Conservation (phyloP, 2,113 vertebrate genomes). For the Narcine bancroftii region DNA sequence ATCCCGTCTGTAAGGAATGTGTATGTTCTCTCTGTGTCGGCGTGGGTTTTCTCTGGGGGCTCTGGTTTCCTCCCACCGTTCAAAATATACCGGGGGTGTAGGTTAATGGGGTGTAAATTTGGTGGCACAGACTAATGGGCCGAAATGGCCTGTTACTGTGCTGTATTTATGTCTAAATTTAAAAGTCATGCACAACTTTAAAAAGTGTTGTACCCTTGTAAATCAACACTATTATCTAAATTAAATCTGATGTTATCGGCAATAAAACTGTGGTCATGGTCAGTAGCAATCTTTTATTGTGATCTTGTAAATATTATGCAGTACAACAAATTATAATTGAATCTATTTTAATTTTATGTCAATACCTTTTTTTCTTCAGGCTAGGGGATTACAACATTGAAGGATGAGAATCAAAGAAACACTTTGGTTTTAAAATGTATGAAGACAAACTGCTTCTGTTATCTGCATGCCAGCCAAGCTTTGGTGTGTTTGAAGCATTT, state of each 20-base stretch:
- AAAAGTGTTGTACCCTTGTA: background rate
- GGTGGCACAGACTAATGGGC: no score
- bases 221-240: background rate
- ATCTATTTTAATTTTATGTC: background rate
- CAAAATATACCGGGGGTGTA: no score
- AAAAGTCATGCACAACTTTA: background rate
- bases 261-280: background rate
- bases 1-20: no score
- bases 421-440: background rate
- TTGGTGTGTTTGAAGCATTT: background rate
- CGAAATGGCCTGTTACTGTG: no score
- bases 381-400: background rate
- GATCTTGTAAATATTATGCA: background rate
- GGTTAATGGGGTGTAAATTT: no score
- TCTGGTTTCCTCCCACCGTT: no score
- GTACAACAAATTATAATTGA: slow-evolving; percentile 3
- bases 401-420: background rate
- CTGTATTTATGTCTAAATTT: background rate
- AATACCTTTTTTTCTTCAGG: background rate
- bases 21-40: no score
- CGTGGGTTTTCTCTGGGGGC: no score
- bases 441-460: background rate
- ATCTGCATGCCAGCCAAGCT: background rate
- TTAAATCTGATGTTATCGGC: background rate
- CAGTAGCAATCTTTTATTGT: background rate